Evolutionary conservation across 2,113 vertebrate species (phyloP), one percentile per base, ranked within the genome.

Genomic region (Chamaetylas fuelleborni): DNA sequence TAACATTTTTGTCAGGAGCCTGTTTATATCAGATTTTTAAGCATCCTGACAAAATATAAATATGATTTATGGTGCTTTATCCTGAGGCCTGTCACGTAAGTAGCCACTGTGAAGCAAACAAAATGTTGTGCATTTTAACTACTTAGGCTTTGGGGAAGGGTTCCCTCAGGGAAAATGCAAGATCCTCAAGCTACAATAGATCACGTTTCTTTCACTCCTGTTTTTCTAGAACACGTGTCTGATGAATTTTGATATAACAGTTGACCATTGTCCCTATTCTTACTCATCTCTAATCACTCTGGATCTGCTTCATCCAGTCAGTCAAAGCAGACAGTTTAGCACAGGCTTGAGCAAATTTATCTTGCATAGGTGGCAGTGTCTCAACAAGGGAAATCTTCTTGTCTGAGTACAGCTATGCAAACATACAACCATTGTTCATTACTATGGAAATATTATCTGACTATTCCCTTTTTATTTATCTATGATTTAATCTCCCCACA

Each of bases 51-150:
- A 3, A 79, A 76, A 84, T 45, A 73, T 51, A 48, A 34, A 24
- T 57, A 33, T 56, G 56, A 93, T 96, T 96, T 93, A 93, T 92
- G 67, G 84, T 77, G 58, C 51, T 82, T 83, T 33, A 90, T 67
- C 91, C 64, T 83, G 90, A 95, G 77, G 92, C 50, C 26, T 78
- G 76, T 94, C 88, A 94, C 42, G 47, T 94, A 95, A 90, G 76
- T 43, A 48, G 33, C 16, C 29, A 70, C 61, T 51, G 9, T 29
- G 60, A 84, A 67, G 86, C 38, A 86, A 93, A 92, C 60, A 74
- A 57, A 60, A 78, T 22, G 17, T 40, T 84, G 50, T 73, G 33
- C 4, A 15, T 90, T 65, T 86, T 86, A 79, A 70, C 38, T 78
- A 7, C 69, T 67, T 51, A 48, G 28, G 47, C 34, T 88, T 38